Evolutionary conservation across 1,140 invertebrate genomes (phyloP), one percentile per base, ranked within the genome.

Genomic region (Pteromalus puparum): DNA sequence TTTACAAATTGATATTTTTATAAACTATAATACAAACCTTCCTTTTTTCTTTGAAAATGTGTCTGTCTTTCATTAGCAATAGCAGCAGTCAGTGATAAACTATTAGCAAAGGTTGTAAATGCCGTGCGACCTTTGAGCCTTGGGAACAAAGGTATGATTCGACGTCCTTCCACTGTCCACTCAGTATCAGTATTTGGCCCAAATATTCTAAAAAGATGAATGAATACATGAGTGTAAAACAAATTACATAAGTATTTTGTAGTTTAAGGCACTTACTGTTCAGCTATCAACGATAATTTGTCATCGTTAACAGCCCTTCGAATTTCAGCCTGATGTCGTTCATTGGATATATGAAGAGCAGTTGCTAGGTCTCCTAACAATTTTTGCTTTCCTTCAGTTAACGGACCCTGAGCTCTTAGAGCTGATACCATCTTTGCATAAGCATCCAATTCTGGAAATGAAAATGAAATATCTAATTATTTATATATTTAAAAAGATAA

Each of bases 271-370:
- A 91, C 95, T 95, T 95, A 98, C 97, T 96, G 95, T 90, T 97
- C 96, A 88, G 97, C 97, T 92, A 99, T 97, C 74, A 96, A 97
- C 87, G 96, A 95, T 79, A 99, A 93, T 91, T 96, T 95, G 91
- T 98, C 97, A 94, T 98, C 97, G 93, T 98, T 98, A 83, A 97
- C 96, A 86, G 97, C 97, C 90, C 97, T 94, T 85, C 97, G 94
- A 87, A 98, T 95, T 94, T 99, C 98, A 85, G 97, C 97, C 87
- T 96, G 95, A 92, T 98, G 97, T 87, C 98, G 94, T 92, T 98
- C 98, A 90, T 96, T 95, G 76, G 97, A 96, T 91, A 99, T 98
- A 93, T 97, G 97, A 87, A 99, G 95, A 90, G 95, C 94, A 89
- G 94, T 94, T 88, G 97, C 95, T 83, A 98, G 93, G 90, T 98